Evolutionary conservation across 1,140 invertebrate species (phyloP).

Genomic region (Scaptomyza graminum): DNA sequence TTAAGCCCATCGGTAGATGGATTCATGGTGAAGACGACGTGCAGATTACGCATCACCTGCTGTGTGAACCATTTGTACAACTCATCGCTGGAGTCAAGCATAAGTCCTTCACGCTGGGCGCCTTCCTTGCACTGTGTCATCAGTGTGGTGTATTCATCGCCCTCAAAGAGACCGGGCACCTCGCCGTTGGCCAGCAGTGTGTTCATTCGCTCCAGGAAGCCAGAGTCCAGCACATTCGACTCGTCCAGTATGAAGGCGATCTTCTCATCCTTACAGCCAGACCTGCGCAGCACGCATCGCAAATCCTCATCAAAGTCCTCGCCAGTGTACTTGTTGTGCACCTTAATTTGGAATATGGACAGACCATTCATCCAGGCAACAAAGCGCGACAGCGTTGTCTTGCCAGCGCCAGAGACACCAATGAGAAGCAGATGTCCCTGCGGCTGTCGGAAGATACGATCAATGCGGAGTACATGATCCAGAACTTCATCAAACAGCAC

Average conservation of each 20-base stretch:
- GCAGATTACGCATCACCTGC: conserved; percentile 99
- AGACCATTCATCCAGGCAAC: conserved; percentile 99
- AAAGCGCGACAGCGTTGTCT: conserved; percentile 99
- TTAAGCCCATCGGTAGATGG: conserved; percentile 99
- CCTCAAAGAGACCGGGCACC: conserved; percentile 94
- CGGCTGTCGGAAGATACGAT: conserved; percentile 99
- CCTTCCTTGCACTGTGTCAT: conserved; percentile 99
- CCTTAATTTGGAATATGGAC: conserved; percentile 98
- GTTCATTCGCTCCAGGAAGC: conserved; percentile 99
- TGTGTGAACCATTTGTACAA: conserved; percentile 98
- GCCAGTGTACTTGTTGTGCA: conserved; percentile 99
- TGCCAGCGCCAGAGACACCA: conserved; percentile 98
- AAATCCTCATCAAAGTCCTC: conserved; percentile 99
- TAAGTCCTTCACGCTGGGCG: conserved; percentile 97
- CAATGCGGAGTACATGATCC: conserved; percentile 99
- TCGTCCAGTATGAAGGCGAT: conserved; percentile 99
- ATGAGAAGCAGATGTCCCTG: conserved; percentile 98
- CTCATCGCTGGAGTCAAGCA: conserved; percentile 99
- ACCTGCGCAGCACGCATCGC: conserved; percentile 94
- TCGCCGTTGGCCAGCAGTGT: conserved; percentile 99
- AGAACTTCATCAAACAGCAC: conserved; percentile 99
- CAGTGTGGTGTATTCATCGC: conserved; percentile 98
- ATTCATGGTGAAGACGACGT: conserved; percentile 99
- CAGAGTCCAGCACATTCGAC: conserved; percentile 99
- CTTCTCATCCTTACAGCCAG: conserved; percentile 99